Base-by-base conservation (phyloP, 2,797 vertebrate species). In the Champsocephalus gunnari region DNA sequence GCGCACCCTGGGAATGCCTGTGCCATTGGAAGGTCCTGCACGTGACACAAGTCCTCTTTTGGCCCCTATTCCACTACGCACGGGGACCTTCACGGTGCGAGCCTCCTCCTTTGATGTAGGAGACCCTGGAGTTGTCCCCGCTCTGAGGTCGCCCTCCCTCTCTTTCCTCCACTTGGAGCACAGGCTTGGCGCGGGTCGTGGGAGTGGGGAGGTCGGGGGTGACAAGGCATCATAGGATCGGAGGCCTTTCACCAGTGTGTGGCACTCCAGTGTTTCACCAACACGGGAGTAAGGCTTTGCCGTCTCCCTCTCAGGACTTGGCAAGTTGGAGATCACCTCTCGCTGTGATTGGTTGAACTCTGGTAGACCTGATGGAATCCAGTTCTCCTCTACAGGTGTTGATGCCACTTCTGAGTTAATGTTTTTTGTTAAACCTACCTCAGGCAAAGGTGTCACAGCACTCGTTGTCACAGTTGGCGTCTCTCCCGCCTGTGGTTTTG, bases 151-250 rank as follows among this genome's bases (percentile, higher is more conserved):
- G 4, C 81, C 89, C 62, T 94, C 92, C 48, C 91, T 90, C 82
- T 95, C 95, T 83, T 94, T 95, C 77, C 91, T 95, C 96, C 96
- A 96, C 81, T 96, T 96, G 62, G 96, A 96, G 80, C 96, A 96
- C 48, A 93, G 95, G 82, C 89, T 95, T 0, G 92, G 91, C 0
- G 89, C 24, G 0, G 93, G 91, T 66, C 93, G 89, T 12, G 91
- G 92, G 55, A 91, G 83, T 5, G 93, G 92, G 5, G 92, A 89
- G 28, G 90, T 65, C 3, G 91, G 79, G 4, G 91, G 80, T 13
- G 94, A 91, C 60, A 94, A 72, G 61, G 77, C 50, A 1, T 95
- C 95, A 17, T 96, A 96, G 21, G 93, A 96, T 61, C 92, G 86
- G 2, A 96, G 88, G 73, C 94, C 95, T 85, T 93, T 95, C 44